phyloP scores from a whole-genome alignment of 2,113 vertebrate species.

The Malaclemys terrapin region DNA sequence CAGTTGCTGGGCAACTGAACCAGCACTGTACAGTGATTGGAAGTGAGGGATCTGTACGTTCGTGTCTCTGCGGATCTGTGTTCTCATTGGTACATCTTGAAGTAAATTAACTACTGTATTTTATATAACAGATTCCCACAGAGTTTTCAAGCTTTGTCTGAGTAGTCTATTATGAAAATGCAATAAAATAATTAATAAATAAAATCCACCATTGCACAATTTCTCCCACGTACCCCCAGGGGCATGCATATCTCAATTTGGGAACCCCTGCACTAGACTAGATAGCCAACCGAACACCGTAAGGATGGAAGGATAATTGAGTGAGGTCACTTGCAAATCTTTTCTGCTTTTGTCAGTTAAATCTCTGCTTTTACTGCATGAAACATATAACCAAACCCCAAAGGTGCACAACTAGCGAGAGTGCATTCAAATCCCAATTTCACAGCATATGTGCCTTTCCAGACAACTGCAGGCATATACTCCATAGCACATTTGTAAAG shows the following conservation, averaged over 20 bases:
- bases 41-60: background rate
- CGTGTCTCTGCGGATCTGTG: background rate
- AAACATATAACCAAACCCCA: background rate
- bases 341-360: background rate
- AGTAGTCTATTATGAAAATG: background rate
- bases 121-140: background rate
- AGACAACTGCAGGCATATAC: conserved; percentile 36
- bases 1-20: background rate
- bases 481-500: conserved; percentile 62
- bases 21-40: rapidly evolving
- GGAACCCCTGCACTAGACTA: background rate
- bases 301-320: background rate
- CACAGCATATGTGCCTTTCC: conserved; percentile 29
- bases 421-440: conserved; percentile 17
- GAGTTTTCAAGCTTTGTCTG: background rate
- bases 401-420: background rate
- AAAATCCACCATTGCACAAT: background rate
- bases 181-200: background rate
- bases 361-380: background rate
- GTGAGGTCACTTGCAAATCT: rapidly evolving
- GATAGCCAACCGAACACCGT: background rate
- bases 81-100: background rate
- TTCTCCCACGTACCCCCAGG: background rate
- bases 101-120: background rate
- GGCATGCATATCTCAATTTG: background rate